Evolutionary conservation across 2,113 vertebrate species (phyloP).

Genomic region (Zosterops pallidus): DNA sequence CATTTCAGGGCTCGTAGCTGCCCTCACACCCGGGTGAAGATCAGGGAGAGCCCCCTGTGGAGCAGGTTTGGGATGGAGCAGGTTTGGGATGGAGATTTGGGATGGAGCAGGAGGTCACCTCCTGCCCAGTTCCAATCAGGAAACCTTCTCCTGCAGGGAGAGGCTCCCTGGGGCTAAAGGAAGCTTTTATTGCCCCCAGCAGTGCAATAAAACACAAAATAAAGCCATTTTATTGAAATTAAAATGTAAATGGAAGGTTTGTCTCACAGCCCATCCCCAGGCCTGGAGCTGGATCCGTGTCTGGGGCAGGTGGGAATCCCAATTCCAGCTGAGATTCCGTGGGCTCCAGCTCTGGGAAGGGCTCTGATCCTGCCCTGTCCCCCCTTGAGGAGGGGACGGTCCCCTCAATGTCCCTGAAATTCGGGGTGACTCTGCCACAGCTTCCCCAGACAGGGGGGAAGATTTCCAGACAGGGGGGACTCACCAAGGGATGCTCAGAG

Average conservation of each 20-base stretch:
- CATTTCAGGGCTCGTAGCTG: background rate
- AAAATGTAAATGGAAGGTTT: constrained; percentile 1
- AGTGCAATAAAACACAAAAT: constrained; percentile 26
- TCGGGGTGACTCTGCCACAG: background rate
- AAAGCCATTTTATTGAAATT: constrained; percentile 34
- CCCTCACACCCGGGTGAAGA: background rate
- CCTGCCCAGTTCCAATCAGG: background rate
- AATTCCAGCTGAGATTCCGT: fast-evolving
- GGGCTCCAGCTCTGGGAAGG: background rate
- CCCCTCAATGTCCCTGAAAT: background rate
- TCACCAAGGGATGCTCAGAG: background rate
- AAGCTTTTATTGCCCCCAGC: constrained; percentile 7
- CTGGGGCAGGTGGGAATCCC: background rate
- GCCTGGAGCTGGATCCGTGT: background rate
- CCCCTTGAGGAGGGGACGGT: background rate
- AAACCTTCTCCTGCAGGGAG: background rate
- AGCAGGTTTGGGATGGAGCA: background rate
- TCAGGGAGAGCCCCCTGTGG: background rate
- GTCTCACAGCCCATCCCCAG: background rate
- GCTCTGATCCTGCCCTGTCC: background rate
- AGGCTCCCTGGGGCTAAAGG: constrained; percentile 3
- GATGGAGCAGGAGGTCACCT: background rate
- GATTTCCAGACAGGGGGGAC: background rate
- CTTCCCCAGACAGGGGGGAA: background rate
- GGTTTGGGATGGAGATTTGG: background rate